phyloP scores from a whole-genome alignment of 2,113 vertebrate genomes.

The Machaerirhynchus nigripectus region DNA sequence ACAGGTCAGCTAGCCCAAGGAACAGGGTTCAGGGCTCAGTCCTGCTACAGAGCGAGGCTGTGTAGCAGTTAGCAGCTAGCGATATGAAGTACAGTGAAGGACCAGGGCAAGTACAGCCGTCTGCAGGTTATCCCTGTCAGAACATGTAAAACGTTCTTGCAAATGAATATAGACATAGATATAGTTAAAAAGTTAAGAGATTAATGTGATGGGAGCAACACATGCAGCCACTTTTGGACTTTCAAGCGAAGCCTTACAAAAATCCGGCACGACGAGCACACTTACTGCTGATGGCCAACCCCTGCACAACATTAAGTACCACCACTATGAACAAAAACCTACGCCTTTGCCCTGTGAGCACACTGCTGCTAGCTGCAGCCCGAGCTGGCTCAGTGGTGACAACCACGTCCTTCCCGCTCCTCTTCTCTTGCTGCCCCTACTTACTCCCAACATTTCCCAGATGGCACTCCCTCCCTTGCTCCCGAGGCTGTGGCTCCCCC shows the following conservation, averaged over 20 bases:
- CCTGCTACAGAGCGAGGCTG: neutral
- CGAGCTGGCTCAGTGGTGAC: fast-evolving
- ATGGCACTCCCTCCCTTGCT: neutral
- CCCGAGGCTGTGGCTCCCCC: fast-evolving
- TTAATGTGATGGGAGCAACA: neutral
- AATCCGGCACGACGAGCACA: fast-evolving
- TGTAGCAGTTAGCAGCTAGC: neutral
- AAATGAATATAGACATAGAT: no score
- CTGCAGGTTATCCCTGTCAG: neutral
- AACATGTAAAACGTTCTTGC: fast-evolving
- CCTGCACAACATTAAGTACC: neutral
- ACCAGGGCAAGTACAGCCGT: neutral
- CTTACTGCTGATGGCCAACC: neutral
- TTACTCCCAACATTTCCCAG: neutral
- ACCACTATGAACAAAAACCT: fast-evolving
- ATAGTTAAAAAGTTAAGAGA: neutral
- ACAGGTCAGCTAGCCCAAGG: fast-evolving
- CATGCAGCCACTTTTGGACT: neutral
- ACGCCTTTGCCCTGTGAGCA: fast-evolving
- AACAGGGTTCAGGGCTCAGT: fast-evolving
- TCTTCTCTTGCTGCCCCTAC: neutral
- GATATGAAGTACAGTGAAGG: neutral
- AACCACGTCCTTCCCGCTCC: fast-evolving
- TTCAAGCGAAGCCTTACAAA: neutral
- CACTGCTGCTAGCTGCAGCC: no score